Base-by-base conservation (phyloP, 1,140 invertebrate genomes). In the Agrilus planipennis region DNA sequence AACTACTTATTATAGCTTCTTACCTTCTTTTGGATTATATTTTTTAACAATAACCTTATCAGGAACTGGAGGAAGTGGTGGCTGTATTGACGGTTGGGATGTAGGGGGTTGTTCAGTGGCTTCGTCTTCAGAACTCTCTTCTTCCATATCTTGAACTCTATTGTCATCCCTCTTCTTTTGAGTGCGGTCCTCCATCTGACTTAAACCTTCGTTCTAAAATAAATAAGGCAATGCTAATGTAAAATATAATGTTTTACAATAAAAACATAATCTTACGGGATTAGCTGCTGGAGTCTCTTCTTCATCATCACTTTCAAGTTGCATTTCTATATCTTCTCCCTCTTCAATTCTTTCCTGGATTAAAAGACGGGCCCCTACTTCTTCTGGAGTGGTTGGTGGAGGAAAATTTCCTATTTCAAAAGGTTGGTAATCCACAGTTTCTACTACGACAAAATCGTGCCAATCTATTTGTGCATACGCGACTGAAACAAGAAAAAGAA, bases 391-490 rank as follows among this genome's bases (percentile, higher is more conserved):
- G 0, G 94, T 99, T 0, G 94, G 94, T 5, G 93, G 89, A 14
- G 92, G 94, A 55, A 95, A 93, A 60, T 88, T 88, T 17, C 93
- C 92, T 9, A 84, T 79, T 67, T 99, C 95, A 55, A 89, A 90
- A 1, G 89, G 85, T 50, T 97, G 90, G 64, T 98, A 99, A 63
- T 99, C 96, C 0, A 99, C 94, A 0, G 94, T 99, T 65, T 99
- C 95, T 0, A 99, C 96, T 0, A 99, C 93, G 2, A 99, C 94
- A 70, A 99, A 99, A 67, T 99, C 94, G 60, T 99, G 96, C 96
- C 96, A 99, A 62, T 99, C 96, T 49, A 99, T 97, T 55, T 93
- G 89, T 2, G 91, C 89, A 62, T 98, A 98, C 0, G 93, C 91
- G 21, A 96, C 78, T 72, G 48, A 41, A 69, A 68, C 44, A 37